Evolutionary conservation across 2,113 vertebrate genomes (phyloP).

Genomic region (Phalacrocorax brasilianus): DNA sequence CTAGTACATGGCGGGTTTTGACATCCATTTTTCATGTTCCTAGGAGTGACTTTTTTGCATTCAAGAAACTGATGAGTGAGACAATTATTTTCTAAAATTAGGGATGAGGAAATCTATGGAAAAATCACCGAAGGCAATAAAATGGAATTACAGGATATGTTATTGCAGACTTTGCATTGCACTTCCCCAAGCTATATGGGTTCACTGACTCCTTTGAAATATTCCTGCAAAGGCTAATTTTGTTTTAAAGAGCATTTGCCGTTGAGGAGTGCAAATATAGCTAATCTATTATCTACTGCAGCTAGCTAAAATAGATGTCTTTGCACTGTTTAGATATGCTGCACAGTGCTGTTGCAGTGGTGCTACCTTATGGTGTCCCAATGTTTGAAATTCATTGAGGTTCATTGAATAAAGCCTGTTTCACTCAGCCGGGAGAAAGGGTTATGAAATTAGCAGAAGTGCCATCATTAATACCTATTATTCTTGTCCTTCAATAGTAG

Average conservation of each 20-base stretch:
- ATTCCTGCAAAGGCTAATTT: background rate
- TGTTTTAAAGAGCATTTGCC: background rate
- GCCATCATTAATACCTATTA: constrained; percentile 20
- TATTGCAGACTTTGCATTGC: background rate
- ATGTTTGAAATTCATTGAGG: background rate
- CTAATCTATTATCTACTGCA: background rate
- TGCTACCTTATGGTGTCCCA: background rate
- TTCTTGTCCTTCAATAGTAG: background rate
- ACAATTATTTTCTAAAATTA: background rate
- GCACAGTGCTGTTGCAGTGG: background rate
- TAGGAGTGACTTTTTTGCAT: background rate
- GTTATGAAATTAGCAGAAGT: constrained; percentile 32
- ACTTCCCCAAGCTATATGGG: background rate
- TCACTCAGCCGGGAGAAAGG: background rate
- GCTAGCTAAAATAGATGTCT: background rate
- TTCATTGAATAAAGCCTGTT: background rate
- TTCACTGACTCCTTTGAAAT: background rate
- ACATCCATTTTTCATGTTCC: background rate
- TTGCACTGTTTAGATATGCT: background rate
- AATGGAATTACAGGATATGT: background rate
- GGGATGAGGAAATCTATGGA: background rate
- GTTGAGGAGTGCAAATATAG: background rate
- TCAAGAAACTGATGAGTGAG: background rate
- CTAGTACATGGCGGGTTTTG: background rate
- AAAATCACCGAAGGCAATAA: background rate